These are phyloP conservation scores for Mythimna pallens DNA, from an alignment of 2,888 invertebrate species.

Conservation along the genomic window DNA sequence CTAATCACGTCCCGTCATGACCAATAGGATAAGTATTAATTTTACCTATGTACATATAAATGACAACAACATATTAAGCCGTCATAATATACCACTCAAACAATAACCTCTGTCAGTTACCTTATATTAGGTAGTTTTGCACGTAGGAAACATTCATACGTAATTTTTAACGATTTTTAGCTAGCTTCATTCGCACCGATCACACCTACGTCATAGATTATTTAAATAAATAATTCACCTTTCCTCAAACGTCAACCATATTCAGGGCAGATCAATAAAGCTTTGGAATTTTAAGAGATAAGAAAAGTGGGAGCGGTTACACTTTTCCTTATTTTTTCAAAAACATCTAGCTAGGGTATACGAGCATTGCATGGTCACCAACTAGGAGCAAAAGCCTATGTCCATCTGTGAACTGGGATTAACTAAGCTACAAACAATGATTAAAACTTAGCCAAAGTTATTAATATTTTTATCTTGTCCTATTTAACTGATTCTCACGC, in stretches of 20 bases:
- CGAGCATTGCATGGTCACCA: not conserved
- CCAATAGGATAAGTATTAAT: conserved; percentile 35
- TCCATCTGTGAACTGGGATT: not conserved
- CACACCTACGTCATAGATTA: conserved; percentile 15
- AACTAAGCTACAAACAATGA: not conserved
- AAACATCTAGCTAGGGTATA: not conserved
- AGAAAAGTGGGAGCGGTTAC: not conserved
- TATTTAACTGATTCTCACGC: conserved; percentile 24
- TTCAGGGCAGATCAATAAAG: conserved; percentile 13
- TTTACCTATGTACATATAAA: conserved; percentile 14
- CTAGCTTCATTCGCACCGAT: conserved; percentile 26
- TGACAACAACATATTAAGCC: not conserved
- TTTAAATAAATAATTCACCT: conserved; percentile 28
- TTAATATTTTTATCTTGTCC: conserved; percentile 23
- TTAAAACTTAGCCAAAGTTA: conserved; percentile 1
- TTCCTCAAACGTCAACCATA: conserved; percentile 28
- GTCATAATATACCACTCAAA: conserved; percentile 6
- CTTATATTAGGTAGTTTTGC: not conserved
- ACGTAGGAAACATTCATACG: conserved; percentile 7
- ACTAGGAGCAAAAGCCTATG: not conserved
- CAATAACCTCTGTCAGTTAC: conserved; percentile 8
- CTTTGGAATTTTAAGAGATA: conserved; percentile 9
- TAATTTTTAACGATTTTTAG: conserved; percentile 26
- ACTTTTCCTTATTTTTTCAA: not conserved
- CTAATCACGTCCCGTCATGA: conserved; percentile 32